Conservation (phyloP, 2,113 vertebrate species). For the Melanocharis versteri region DNA sequence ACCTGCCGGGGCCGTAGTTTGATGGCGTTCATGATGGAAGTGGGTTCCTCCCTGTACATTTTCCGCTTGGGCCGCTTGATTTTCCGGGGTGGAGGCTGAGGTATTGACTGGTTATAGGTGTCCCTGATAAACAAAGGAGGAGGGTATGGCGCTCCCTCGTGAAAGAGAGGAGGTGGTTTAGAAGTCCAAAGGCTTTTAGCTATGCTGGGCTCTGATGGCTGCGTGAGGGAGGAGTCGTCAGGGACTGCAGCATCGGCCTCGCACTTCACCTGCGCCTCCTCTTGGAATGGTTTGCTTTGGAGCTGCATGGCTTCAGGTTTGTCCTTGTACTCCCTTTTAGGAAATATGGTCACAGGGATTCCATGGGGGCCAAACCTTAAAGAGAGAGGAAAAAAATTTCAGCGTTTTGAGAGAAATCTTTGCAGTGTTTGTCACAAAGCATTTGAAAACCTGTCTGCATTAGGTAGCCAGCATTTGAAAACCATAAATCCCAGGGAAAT, state of each 20-base stretch:
- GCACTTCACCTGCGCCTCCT: slow-evolving; percentile 71
- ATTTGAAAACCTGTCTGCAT: not conserved
- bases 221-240: slow-evolving; percentile 59
- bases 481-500: not conserved
- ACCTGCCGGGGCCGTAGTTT: slow-evolving; percentile 95
- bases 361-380: slow-evolving; percentile 95
- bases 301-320: slow-evolving; percentile 84
- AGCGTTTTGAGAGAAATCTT: not conserved
- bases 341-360: slow-evolving; percentile 94
- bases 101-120: slow-evolving; percentile 98
- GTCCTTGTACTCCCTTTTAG: slow-evolving; percentile 86
- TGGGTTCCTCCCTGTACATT: slow-evolving; percentile 95
- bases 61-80: slow-evolving; percentile 94
- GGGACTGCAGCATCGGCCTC: slow-evolving; percentile 71
- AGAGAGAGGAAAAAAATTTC: slow-evolving; percentile 19
- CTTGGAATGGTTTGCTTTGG: slow-evolving; percentile 80
- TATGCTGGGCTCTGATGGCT: slow-evolving; percentile 66
- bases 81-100: slow-evolving; percentile 95
- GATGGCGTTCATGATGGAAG: slow-evolving; percentile 97
- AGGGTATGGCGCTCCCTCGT: slow-evolving; percentile 93
- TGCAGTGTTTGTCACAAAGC: not conserved
- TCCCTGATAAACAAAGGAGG: slow-evolving; percentile 98
- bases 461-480: not conserved
- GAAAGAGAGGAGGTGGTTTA: slow-evolving; percentile 92
- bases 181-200: slow-evolving; percentile 83